Conservation (phyloP, 1,140 invertebrate species). For the Laupala kohalensis region DNA sequence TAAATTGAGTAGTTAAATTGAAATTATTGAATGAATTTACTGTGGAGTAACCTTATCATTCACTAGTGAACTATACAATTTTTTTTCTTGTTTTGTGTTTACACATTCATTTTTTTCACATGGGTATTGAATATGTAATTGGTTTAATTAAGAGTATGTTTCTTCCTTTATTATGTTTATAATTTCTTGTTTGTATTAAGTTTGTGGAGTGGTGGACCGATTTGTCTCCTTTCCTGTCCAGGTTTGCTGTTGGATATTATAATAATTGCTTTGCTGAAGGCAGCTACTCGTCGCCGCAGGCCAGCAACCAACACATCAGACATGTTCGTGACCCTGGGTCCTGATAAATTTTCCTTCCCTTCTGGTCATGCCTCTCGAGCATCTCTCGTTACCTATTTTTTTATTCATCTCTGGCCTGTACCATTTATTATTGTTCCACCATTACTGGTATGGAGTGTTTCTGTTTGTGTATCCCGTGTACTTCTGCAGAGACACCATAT, state of each 20-base stretch:
- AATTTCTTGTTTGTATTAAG: not conserved
- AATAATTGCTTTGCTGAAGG: conserved; percentile 69
- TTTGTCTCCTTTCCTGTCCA: conserved; percentile 43
- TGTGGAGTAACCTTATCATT: no score
- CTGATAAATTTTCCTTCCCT: conserved; percentile 91
- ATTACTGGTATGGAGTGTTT: conserved; percentile 56
- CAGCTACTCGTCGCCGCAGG: conserved; percentile 57
- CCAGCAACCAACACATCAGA: conserved; percentile 51
- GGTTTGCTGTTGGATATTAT: conserved; percentile 77
- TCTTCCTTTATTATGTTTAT: no score
- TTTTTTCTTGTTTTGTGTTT: no score
- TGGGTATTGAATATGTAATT: no score
- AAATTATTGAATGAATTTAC: no score
- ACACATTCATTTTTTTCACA: no score
- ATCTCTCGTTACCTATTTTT: conserved; percentile 59
- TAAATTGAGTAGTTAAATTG: no score
- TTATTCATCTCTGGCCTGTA: conserved; percentile 37
- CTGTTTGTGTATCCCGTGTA: conserved; percentile 66
- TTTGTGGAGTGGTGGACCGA: no score
- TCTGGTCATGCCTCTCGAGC: conserved; percentile 90
- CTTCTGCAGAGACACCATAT: conserved; percentile 74
- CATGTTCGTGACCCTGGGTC: conserved; percentile 41
- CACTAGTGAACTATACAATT: no score
- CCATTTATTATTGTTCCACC: conserved; percentile 25
- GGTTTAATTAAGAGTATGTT: no score